A percentile compares a stretch with the other conserved stretches of the same genome.
phyloP scores from a whole-genome alignment of 2,888 invertebrate genomes.

The Lutraria lutraria region DNA sequence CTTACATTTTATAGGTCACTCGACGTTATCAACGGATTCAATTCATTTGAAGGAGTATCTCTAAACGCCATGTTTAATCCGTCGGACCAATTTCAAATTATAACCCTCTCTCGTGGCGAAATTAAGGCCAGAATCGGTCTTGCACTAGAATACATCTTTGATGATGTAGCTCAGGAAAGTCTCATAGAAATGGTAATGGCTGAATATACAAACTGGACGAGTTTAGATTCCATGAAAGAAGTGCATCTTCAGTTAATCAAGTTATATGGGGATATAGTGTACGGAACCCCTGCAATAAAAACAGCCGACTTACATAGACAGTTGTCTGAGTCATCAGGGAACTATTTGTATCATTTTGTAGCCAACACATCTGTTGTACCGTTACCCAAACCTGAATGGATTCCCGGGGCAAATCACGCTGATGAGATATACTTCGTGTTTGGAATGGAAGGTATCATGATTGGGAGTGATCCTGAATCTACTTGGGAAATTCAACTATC shows the following conservation, averaged over 20 bases:
- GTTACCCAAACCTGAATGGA: constrained; percentile 25
- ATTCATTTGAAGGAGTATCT: constrained; percentile 38
- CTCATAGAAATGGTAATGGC: constrained; percentile 9
- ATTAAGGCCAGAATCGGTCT: too few relatives aligned
- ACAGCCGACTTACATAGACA: constrained; percentile 22
- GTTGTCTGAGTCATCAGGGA: not conserved
- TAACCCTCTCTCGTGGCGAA: too few relatives aligned
- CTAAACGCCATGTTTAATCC: too few relatives aligned
- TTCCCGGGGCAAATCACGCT: constrained; percentile 46
- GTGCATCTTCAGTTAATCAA: constrained; percentile 26
- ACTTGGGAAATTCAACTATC: constrained; percentile 35
- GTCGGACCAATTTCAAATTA: too few relatives aligned
- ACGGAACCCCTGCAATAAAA: constrained; percentile 31
- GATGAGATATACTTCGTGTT: constrained; percentile 41
- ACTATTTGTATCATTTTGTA: constrained; percentile 39
- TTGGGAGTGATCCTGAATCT: not conserved
- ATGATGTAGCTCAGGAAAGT: too few relatives aligned
- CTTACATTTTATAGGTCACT: constrained; percentile 49
- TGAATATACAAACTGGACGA: constrained; percentile 50
- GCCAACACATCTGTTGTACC: constrained; percentile 8
- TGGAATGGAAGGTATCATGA: not conserved
- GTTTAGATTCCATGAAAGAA: not conserved
- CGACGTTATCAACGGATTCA: constrained; percentile 45
- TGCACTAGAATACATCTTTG: too few relatives aligned
- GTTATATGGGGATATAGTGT: constrained; percentile 32